phyloP scores from a whole-genome alignment of 2,113 vertebrate species.

The Rhipidura dahli region DNA sequence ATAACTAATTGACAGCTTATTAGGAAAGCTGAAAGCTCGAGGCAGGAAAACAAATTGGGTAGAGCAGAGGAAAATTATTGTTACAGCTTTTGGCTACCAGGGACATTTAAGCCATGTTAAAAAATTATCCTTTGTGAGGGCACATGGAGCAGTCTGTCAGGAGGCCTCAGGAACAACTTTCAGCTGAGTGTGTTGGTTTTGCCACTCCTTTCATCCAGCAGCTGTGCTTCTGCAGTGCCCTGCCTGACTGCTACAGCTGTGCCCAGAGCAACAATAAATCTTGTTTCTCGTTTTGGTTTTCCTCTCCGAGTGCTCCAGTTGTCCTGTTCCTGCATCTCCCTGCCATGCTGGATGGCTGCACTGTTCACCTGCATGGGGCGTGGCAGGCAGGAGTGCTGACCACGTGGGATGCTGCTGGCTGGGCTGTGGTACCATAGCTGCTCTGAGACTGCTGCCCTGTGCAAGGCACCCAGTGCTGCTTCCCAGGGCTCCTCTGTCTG shows the following conservation, averaged over 20 bases:
- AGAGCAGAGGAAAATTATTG: not conserved
- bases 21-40: not conserved
- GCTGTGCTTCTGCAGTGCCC: not conserved
- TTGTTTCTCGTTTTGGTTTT: not conserved
- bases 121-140: not conserved
- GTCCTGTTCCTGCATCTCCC: not conserved
- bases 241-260: not conserved
- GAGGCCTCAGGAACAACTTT: not conserved
- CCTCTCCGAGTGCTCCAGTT: not conserved
- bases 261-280: not conserved
- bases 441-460: not conserved
- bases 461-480: not conserved
- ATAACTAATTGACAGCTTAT: not conserved
- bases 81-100: not conserved
- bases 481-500: not conserved
- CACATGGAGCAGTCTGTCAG: not conserved
- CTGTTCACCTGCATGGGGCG: not conserved
- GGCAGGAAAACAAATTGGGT: not conserved
- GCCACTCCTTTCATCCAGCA: not conserved
- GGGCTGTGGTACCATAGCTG: not conserved
- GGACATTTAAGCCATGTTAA: not conserved
- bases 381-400: not conserved
- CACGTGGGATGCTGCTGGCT: not conserved
- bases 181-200: not conserved
- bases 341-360: fast-evolving